A percentile compares a stretch with the other conserved stretches of the same genome.
phyloP scores from a whole-genome alignment of 2,113 vertebrate genomes.

The Lates calcarifer region DNA sequence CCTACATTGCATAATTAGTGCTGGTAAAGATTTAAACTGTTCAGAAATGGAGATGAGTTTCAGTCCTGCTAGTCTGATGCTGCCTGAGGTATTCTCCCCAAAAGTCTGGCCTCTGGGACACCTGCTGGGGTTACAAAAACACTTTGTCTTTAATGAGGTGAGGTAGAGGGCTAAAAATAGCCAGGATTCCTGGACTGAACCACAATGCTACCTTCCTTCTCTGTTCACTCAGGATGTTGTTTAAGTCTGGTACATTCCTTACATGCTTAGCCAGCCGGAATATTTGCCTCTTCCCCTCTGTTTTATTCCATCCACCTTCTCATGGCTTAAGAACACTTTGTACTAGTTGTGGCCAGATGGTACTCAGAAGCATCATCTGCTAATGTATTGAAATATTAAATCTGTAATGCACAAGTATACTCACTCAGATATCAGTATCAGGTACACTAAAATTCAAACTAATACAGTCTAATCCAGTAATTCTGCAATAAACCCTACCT shows the following conservation, averaged over 20 bases:
- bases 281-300: constrained; percentile 33
- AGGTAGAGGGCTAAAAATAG: constrained; percentile 70
- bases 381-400: neutral
- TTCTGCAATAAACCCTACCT: neutral
- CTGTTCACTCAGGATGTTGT: constrained; percentile 72
- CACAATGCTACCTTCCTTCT: constrained; percentile 36
- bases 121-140: constrained; percentile 54
- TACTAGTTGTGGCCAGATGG: constrained; percentile 25
- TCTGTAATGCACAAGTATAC: neutral
- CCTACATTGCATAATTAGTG: constrained; percentile 10
- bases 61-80: neutral
- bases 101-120: constrained; percentile 20
- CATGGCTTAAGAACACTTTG: constrained; percentile 50
- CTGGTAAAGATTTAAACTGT: neutral
- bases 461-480: neutral
- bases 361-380: neutral
- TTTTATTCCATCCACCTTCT: constrained; percentile 18
- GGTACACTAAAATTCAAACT: too few species aligned
- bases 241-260: constrained; percentile 71
- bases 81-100: neutral
- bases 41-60: neutral
- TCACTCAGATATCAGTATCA: neutral
- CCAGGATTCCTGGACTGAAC: constrained; percentile 39
- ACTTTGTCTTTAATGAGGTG: constrained; percentile 59
- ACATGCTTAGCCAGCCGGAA: constrained; percentile 59